Base-by-base conservation (phyloP, 2,797 vertebrate species). In the Buphagus erythrorhynchus region DNA sequence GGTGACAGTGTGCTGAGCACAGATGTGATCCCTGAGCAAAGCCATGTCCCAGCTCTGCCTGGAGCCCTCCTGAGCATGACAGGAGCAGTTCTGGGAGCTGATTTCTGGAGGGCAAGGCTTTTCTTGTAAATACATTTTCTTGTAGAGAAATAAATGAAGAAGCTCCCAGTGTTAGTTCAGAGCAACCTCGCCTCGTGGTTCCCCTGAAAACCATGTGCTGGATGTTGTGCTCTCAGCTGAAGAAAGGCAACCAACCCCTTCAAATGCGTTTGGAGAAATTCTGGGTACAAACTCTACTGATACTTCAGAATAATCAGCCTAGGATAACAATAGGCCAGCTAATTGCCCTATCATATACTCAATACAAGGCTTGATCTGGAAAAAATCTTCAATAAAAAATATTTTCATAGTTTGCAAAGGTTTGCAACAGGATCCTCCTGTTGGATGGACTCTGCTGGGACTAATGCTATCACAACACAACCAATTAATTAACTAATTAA, bases 391-490 rank as follows among this genome's bases (percentile, higher is more conserved):
- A 66, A 12, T 49, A 29, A 55, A 62, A 76, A 51, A 6, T 13
- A 24, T 28, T 75, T 45, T 51, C 73, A 15, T 15, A 96, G 97
- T 97, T 96, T 97, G 94, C 96, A 97, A 95, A 98, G 89, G 97
- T 97, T 96, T 97, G 94, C 96, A 97, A 95, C 98, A 88, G 97
- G 97, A 66, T 98, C 95, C 16, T 95, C 16, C 75, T 98, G 49
- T 58, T 98, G 95, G 95, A 98, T 59, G 97, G 97, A 46, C 94
- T 98, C 52, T 51, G 96, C 94, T 98, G 97, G 97, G 95, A 97
- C 29, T 89, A 90, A 25, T 95, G 95, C 90, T 93, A 96, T 14
- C 95, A 82, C 79, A 94, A 62, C 57, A 49, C 21, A 8, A 40
- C 67, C 16, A 40, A 40, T 40, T 40, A 16, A 16, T 40, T 40